Evolutionary conservation across 2,888 invertebrate genomes (phyloP), one percentile per base, ranked within the genome.

Genomic region (Orthosia incerta): DNA sequence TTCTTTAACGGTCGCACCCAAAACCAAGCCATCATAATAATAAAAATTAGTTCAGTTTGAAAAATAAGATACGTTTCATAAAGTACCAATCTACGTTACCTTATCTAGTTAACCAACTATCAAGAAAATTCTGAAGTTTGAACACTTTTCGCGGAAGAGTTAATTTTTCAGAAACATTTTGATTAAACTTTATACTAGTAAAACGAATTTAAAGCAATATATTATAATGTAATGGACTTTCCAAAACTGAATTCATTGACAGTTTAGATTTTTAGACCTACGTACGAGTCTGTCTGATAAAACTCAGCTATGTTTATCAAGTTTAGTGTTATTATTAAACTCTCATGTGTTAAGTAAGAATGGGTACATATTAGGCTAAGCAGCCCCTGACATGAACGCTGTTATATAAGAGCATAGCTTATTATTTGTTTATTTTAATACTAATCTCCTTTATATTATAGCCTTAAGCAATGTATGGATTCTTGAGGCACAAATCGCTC

Each of bases 121-220:
- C 61, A 68, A 79, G 80, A 71, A 71, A 67, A 71, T 61, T 62
- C 4, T 20, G 61, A 71, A 79, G 65, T 85, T 82, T 53, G 12
- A 56, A 57, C 67, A 70, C 46, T 72, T 60, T 77, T 77, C 26
- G 50, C 64, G 48, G 46, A 74, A 60, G 59, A 50, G 64, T 78
- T 39, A 59, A 71, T 78, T 71, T 80, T 82, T 71, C 60, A 78
- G 61, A 71, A 50, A 61, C 13, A 15, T 68, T 60, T 67, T 57
- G 13, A 48, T 23, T 16, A 46, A 63, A 76, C 45, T 67, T 72
- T n/a, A 50, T 12, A 26, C 31, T n/a, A 53, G 45, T 65, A 55
- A 16, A 60, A 59, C 2, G 13, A 59, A 67, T 60, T 82, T 48
- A 31, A 31, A 31, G 31, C 31, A 31, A 31, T 31, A 31, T 31